Evolutionary conservation across 2,888 invertebrate species (phyloP).

Genomic region (Heliconius ethilla): DNA sequence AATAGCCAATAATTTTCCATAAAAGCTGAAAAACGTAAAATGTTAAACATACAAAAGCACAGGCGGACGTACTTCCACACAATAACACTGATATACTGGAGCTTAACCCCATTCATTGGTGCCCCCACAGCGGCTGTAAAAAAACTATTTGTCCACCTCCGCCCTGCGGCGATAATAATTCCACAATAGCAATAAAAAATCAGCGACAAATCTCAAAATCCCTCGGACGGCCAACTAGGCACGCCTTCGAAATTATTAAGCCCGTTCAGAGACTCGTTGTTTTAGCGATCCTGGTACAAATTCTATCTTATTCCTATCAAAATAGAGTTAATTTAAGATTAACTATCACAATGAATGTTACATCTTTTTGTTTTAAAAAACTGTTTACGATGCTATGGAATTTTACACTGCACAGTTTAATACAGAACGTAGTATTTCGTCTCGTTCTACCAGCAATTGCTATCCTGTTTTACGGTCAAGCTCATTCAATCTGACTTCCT

Average conservation of each 20-base stretch:
- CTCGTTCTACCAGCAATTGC: conserved; percentile 48
- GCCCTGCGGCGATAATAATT: conserved; percentile 70
- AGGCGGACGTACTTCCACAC: conserved; percentile 15
- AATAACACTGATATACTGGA: conserved; percentile 39
- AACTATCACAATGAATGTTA: conserved; percentile 45
- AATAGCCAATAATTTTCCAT: conserved; percentile 11
- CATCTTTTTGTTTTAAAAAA: conserved; percentile 58
- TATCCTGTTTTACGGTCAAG: conserved; percentile 57
- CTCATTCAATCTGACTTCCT: conserved; percentile 67
- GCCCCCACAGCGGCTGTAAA: conserved; percentile 44
- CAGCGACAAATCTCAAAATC: conserved; percentile 75
- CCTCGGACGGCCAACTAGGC: conserved; percentile 73
- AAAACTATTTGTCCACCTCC: conserved; percentile 62
- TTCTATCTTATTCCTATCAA: conserved; percentile 33
- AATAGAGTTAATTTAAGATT: conserved; percentile 46
- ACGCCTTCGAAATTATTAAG: conserved; percentile 79
- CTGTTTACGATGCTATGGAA: conserved; percentile 73
- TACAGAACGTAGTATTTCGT: conserved; percentile 52
- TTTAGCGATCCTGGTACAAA: conserved; percentile 44
- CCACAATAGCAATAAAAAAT: conserved; percentile 74
- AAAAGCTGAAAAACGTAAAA: conserved; percentile 20
- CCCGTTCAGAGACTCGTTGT: conserved; percentile 59
- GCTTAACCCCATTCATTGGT: conserved; percentile 41
- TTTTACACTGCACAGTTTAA: conserved; percentile 73
- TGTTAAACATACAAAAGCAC: conserved; percentile 22